Conservation (phyloP, 2,888 invertebrate genomes). For the Hedychridium roseum region DNA sequence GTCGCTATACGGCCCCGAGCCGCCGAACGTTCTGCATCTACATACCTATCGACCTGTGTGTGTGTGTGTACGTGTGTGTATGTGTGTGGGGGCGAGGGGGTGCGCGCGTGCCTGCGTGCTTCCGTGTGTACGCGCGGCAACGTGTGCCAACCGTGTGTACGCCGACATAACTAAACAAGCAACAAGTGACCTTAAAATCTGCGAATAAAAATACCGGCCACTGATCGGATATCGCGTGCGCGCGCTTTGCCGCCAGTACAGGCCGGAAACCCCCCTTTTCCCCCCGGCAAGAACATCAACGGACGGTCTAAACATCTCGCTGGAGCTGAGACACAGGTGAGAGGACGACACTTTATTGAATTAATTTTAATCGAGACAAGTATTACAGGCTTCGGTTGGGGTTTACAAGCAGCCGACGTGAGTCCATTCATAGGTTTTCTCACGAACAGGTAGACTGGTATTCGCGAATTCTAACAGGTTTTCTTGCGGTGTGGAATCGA, state of each 20-base stretch:
- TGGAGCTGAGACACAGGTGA: background rate
- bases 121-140: slow-evolving; percentile 12
- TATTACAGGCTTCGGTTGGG: too few relatives aligned
- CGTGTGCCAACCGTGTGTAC: slow-evolving; percentile 42
- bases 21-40: too few relatives aligned
- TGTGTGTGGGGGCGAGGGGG: too few relatives aligned
- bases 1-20: slow-evolving; percentile 34
- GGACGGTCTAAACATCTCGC: background rate
- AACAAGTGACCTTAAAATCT: slow-evolving; percentile 63
- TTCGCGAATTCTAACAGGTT: too few relatives aligned
- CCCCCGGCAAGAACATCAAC: background rate
- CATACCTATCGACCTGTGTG: slow-evolving; percentile 14
- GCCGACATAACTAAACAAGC: slow-evolving; percentile 62
- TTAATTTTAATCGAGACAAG: too few relatives aligned
- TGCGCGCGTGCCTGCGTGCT: slow-evolving; percentile 6
- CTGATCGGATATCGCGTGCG: slow-evolving; percentile 53
- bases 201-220: slow-evolving; percentile 58
- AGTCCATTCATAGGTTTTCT: too few relatives aligned
- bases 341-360: too few relatives aligned
- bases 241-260: too few relatives aligned
- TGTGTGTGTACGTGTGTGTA: slow-evolving; percentile 29
- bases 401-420: too few relatives aligned
- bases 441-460: too few relatives aligned
- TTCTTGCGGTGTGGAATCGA: too few relatives aligned
- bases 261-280: slow-evolving; percentile 20